Evolutionary conservation across 2,888 invertebrate genomes (phyloP), one percentile per base, ranked within the genome.

Genomic region (Drosophila diplacantha): DNA sequence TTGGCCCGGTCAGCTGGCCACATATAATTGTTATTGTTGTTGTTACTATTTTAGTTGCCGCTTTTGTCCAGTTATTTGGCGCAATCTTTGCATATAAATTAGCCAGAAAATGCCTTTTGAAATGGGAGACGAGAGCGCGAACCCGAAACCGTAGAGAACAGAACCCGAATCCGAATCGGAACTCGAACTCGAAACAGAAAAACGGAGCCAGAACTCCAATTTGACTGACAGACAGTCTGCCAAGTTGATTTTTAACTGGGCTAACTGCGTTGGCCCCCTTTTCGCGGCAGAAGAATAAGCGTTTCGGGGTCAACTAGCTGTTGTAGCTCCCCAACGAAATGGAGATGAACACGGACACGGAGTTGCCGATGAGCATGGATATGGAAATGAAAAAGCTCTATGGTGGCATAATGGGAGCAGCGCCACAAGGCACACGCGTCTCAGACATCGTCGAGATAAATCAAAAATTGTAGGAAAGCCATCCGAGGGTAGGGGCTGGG

Each of bases 11-110:
- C 79, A 68, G 59, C 32, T 47, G 50, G 50, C 51, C 41, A 46
- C 39, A 47, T 31, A 63, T 35, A 63, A 53, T 63, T 41, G 47
- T 55, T 64, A 34, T 47, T 66, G 61, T 35, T 35, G 9, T 35
- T 35, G 16, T 35, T 35, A 14, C 6, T 54, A 18, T 35, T 16
- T 47, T 53, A 60, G 60, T 50, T 60, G 54, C 26, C 62, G 38
- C 41, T 46, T 62, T 63, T 58, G 60, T 69, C 51, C 65, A 77
- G 71, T 62, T 78, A 77, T 78, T 78, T 81, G 58, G 72, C 68
- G 61, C 56, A 57, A 63, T 60, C 69, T 75, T 78, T 71, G 83
- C 83, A 83, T 83, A 83, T 70, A 83, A 81, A 79, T 83, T 81
- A 75, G 69, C 79, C 62, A 68, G 62, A 37, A 69, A 71, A 76